Evolutionary conservation across 2,113 vertebrate genomes (phyloP), one percentile per base, ranked within the genome.

Genomic region (Melospiza melodia): DNA sequence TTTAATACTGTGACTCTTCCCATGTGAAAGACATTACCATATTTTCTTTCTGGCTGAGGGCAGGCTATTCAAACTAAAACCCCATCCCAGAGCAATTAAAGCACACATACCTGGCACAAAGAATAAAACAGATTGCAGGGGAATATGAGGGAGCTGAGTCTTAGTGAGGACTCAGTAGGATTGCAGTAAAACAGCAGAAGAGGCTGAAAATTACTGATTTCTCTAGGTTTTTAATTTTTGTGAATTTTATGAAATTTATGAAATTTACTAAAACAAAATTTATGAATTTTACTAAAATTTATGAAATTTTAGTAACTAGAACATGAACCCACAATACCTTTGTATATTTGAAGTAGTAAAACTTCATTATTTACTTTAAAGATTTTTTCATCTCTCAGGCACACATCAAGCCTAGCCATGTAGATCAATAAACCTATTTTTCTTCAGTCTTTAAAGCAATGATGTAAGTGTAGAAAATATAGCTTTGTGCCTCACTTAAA

Each of bases 401-500:
- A 57, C 1, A 4, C 19, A 54, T 83, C n/a, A 65, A 61, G 15
- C 27, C 52, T 52, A 77, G 19, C 80, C 11, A 37, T 48, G 25
- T 3, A 15, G 46, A 49, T 41, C 28, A 73, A 80, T 43, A 76
- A 51, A 76, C 4, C 3, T 39, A n/a, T 44, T 83, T 83, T 49
- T 80, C 24, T 59, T 52, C 33, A 41, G 51, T 12, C 27, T 71
- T 72, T 66, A 73, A 93, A 86, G 30, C 6, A 59, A 41, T 19
- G 8, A 21, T 0, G 0, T 49, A 66, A 66, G 6, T 39, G 72
- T 15, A 43, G 19, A 14, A 84, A 89, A 52, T 21, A 69, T 0
- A 81, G 21, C 13, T 59, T 91, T 48, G 5, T 59, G 74, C 62
- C 49, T 30, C 1, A 52, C 71, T 77, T 67, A 52, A 69, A 94